Base-by-base conservation (phyloP, 2,888 invertebrate species). In the Serrognathus titanus region DNA sequence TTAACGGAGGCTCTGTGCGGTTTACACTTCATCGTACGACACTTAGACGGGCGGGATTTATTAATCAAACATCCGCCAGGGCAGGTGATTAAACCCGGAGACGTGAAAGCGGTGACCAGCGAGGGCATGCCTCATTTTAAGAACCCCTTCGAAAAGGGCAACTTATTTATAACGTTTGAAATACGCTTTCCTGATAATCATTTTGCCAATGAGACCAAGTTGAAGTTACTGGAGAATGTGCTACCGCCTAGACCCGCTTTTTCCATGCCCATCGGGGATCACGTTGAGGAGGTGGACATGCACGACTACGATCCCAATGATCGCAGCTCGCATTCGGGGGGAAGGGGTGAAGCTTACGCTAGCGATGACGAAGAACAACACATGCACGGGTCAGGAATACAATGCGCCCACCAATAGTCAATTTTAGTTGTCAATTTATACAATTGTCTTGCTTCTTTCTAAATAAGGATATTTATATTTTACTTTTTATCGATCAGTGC, bases 1-100 rank as follows among this genome's bases (percentile, higher is more conserved):
- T 78, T 97, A 51, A 90, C 92, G 2, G 94, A 97, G 75, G 93
- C 97, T 10, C 80, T 97, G 8, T 96, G 96, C 79, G 97, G 97
- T 5, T 92, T 94, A 76, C 81, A 85, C 57, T 87, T 92, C 77
- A 82, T 88, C 48, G 79, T 97, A n/a, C 87, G 88, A 71, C 96
- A 97, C 77, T 82, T 97, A 66, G 96, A 97, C 80, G 94, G 92
- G 0, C 83, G 95, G 48, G 87, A 89, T 70, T 79, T 97, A 59
- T 80, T 94, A 51, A 82, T 97, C 53, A 86, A 83, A 74, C 88
- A 88, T 67, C 82, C 85, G 51, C 84, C 91, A 4, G 96, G 95
- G 11, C 85, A 89, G 66, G 87, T 96, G 12, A 85, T 97, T 61
- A 88, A 89, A 69, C 93, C 94, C 52, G 92, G 91, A 74, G 84